Evolutionary conservation across 2,113 vertebrate species (phyloP), one percentile per base, ranked within the genome.

Genomic region (Apus apus): DNA sequence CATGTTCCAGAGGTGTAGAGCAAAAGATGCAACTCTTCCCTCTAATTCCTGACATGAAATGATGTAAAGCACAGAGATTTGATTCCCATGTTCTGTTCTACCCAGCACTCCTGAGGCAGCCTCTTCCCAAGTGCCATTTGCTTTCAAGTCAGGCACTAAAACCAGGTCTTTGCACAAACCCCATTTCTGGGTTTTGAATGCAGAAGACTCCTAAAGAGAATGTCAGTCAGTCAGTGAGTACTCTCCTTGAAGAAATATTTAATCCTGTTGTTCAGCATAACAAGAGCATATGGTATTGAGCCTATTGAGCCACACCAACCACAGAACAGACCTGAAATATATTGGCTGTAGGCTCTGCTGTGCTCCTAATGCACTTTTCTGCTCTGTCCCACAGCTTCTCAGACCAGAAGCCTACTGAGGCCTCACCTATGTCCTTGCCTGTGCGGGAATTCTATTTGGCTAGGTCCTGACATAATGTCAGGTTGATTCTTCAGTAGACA

Each of bases 51-150:
- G 58, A 36, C 30, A 50, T 12, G 3, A 73, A 92, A 78, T 10
- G 14, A 73, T 53, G 29, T 3, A 65, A 68, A 80, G 29, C 17
- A 50, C 5, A 32, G 15, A 72, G 13, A 38, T 60, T 32, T 7
- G 1, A 7, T 85, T 85, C 25, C 13, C 25, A 15, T 76, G 6
- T 60, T 85, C 51, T 76, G 13, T 29, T 93, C 30, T 21, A 48
- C 9, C 5, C 19, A 27, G 15, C 2, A 4, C 25, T 0, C 0
- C 4, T 50, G 68, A 62, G 32, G 18, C 23, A 54, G 11, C 43
- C 20, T 66, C 43, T 66, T 27, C n/a, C 8, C 9, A 43, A 43
- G 5, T 8, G n/a, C 15, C 15, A 40, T 80, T 65, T 34, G 15
- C 13, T 81, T 70, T 90, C 70, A 53, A 53, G 15, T 23, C 25